phyloP scores from a whole-genome alignment of 2,113 vertebrate species.

The Cyprinus carpio region DNA sequence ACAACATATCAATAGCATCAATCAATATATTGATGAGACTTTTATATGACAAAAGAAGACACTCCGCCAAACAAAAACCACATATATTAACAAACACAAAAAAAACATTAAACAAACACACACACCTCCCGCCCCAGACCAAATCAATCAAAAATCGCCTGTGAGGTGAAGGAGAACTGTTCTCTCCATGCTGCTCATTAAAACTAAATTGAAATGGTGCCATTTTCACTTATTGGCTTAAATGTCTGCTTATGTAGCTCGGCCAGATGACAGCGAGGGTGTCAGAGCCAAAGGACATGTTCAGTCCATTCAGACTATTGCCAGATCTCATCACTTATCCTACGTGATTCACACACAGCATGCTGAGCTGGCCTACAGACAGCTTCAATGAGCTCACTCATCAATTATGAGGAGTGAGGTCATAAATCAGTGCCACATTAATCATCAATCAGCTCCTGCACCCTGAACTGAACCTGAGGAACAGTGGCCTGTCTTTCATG shows the following conservation, averaged over 20 bases:
- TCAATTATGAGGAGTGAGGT: constrained; percentile 68
- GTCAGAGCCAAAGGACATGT: constrained; percentile 68
- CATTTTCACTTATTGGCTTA: constrained; percentile 75
- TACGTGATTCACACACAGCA: constrained; percentile 61
- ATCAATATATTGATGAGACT: not conserved
- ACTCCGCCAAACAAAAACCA: not conserved
- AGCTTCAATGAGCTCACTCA: constrained; percentile 68
- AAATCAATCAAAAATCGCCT: constrained; percentile 64
- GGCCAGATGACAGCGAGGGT: constrained; percentile 71
- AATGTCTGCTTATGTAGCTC: constrained; percentile 74
- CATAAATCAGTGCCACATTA: constrained; percentile 66
- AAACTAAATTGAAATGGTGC: constrained; percentile 71
- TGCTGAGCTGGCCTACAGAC: constrained; percentile 71
- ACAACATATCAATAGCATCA: not conserved
- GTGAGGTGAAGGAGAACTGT: constrained; percentile 59
- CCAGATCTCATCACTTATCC: constrained; percentile 62
- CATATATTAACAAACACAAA: not conserved
- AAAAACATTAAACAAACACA: constrained; percentile 29
- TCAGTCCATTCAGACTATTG: constrained; percentile 53
- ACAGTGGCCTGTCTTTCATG: constrained; percentile 46
- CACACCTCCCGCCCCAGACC: constrained; percentile 47
- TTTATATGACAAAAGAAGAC: not conserved
- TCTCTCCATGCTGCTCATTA: constrained; percentile 72
- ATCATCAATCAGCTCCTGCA: constrained; percentile 69
- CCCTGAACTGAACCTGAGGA: constrained; percentile 30